Conservation (phyloP, 1,140 invertebrate species). For the Cardiocondyla obscurior region DNA sequence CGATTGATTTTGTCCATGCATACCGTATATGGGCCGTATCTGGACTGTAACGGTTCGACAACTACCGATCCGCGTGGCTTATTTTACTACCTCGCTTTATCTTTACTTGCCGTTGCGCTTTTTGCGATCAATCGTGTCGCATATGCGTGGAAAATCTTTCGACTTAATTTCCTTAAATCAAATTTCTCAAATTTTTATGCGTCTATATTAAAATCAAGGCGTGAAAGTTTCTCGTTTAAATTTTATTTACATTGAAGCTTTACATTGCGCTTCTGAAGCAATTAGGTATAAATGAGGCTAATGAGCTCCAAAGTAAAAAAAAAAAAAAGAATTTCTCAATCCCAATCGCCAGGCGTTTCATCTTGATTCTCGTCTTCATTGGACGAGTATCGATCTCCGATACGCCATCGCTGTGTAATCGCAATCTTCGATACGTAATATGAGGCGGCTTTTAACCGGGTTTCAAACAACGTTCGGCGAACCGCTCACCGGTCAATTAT, state of each 20-base stretch:
- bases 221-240: neutral
- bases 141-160: neutral
- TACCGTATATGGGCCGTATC: constrained; percentile 43
- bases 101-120: neutral
- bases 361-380: constrained; percentile 37
- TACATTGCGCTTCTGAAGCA: neutral
- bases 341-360: constrained; percentile 16
- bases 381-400: constrained; percentile 42
- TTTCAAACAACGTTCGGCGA: constrained; percentile 26
- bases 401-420: constrained; percentile 35
- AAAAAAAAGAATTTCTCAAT: neutral
- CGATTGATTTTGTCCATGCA: constrained; percentile 56
- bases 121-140: neutral
- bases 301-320: neutral
- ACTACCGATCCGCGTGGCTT: neutral
- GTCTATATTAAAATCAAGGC: no score
- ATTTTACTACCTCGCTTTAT: neutral
- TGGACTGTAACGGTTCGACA: constrained; percentile 40
- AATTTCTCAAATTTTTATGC: neutral
- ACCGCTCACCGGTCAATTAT: constrained; percentile 38
- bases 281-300: neutral
- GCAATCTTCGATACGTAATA: constrained; percentile 45
- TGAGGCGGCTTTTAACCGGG: constrained; percentile 44
- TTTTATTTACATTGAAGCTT: neutral
- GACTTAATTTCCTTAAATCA: neutral